Base-by-base conservation (phyloP, 2,113 vertebrate genomes). In the Lamprotornis superbus region DNA sequence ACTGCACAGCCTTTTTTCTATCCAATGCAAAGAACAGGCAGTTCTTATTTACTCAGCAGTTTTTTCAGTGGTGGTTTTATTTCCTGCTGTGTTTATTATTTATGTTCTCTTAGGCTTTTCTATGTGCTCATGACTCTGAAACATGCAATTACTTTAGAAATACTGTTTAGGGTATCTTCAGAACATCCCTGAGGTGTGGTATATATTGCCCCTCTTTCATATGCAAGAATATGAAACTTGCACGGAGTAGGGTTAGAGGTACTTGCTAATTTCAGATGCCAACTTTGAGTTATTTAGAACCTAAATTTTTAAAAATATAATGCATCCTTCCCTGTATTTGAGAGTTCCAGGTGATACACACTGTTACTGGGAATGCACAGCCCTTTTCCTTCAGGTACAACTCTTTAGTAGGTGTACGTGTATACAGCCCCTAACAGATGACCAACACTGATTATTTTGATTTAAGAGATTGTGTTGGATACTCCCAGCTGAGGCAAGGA, bases 41-140 rank as follows among this genome's bases (percentile, higher is more conserved):
- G 67, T 92, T 77, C 37, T 69, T 83, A 56, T 89, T 96, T 89
- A 87, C 28, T 90, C 61, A 50, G 12, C 24, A 89, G 59, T 37
- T 92, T 60, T 69, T 96, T 83, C 53, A 79, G 75, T 35, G 18
- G 19, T 83, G 59, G 40, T 52, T 86, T 90, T 86, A 57, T 88
- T 94, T 88, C 88, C 75, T 42, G 59, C 78, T 92, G 59, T 92
- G 85, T 65, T 53, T 83, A 53, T 83, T 91, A 88, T 83, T 91
- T 90, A 61, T 71, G 22, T 79, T 85, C 46, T 93, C 8, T 85
- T 53, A 42, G 52, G 15, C 6, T 90, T 86, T 93, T 81, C 59
- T 94, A 4, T 69, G 18, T 28, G 3, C 24, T 94, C 19, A 30
- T 61, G 71, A 73, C 21, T 92, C n/a, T 83, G 57, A 85, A 91